Evolutionary conservation across 2,888 invertebrate genomes (phyloP), one percentile per base, ranked within the genome.

Genomic region (Aleiodes leptofemur): DNA sequence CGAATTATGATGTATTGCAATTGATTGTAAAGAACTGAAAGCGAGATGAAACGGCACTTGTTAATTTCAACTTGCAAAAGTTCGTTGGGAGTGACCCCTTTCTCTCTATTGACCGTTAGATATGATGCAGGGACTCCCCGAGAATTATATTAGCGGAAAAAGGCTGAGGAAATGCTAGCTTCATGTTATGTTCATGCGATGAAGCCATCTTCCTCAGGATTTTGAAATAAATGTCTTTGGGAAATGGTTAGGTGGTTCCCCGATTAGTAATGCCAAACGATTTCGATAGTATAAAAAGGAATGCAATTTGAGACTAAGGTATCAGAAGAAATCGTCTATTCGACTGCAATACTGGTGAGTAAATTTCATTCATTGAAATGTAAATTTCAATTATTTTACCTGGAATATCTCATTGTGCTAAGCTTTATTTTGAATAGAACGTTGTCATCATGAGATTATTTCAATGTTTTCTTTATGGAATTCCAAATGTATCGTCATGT

Each of bases 271-370:
- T 14, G 1, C 14, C 14, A 16, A 7, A 48, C 3, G 14, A 11
- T 64, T 14, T 6, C 43, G 11, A 13, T 9, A 64, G 64, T 43
- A 64, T 64, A 64, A 64, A 64, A 1, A n/a, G 48, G 7, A n/a
- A 64, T 9, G 9, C 9, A 64, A 48, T 64, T 7, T 4, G 11
- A 48, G 2, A 16, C 5, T 23, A 7, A 3, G 8, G 43, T 16
- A 64, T 64, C 43, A 64, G 16, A 64, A 48, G 48, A n/a, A 64
- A 11, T 16, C 43, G 16, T 64, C 23, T 23, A 16, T 8, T 43
- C 43, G 16, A 48, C 14, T 16, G 43, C 43, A 43, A 43, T 43
- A 64, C 23, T 43, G 48, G 64, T 64, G n/a, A 64, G 64, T 64
- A 6, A 23, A 64, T 61, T 61, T 7, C 1, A 16, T 55, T 16